phyloP scores from a whole-genome alignment of 2,888 invertebrate species.

The Ophioninae sp. region DNA sequence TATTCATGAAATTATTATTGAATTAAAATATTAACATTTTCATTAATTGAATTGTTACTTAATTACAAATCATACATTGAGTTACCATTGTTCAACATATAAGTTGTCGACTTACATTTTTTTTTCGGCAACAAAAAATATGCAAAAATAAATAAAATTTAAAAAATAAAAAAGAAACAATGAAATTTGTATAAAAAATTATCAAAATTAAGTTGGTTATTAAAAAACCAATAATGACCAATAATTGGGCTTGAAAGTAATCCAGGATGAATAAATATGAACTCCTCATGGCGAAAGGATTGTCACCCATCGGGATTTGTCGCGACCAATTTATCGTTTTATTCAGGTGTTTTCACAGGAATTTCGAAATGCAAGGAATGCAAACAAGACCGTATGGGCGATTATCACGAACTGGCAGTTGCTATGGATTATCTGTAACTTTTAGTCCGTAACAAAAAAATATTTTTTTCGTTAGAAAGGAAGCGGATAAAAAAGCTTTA shows the following conservation, averaged over 20 bases:
- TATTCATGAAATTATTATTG: too few species aligned
- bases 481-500: background rate
- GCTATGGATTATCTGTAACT: slow-evolving; percentile 1
- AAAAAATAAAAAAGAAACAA: too few species aligned
- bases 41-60: too few species aligned
- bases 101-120: too few species aligned
- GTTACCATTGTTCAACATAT: too few species aligned
- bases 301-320: slow-evolving; percentile 39
- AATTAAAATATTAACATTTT: too few species aligned
- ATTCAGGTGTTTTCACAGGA: background rate
- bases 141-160: too few species aligned
- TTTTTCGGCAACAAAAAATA: too few species aligned
- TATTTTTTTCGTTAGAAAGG: background rate
- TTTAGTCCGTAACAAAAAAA: background rate
- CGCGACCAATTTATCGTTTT: slow-evolving; percentile 36
- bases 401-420: background rate
- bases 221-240: background rate
- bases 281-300: background rate
- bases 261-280: background rate
- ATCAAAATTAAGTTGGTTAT: too few species aligned
- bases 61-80: too few species aligned
- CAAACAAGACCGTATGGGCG: background rate
- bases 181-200: too few species aligned
- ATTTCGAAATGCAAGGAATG: slow-evolving; percentile 1
- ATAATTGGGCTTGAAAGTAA: background rate